Base-by-base conservation (phyloP, 2,888 invertebrate genomes). In the Pheosia gnoma region DNA sequence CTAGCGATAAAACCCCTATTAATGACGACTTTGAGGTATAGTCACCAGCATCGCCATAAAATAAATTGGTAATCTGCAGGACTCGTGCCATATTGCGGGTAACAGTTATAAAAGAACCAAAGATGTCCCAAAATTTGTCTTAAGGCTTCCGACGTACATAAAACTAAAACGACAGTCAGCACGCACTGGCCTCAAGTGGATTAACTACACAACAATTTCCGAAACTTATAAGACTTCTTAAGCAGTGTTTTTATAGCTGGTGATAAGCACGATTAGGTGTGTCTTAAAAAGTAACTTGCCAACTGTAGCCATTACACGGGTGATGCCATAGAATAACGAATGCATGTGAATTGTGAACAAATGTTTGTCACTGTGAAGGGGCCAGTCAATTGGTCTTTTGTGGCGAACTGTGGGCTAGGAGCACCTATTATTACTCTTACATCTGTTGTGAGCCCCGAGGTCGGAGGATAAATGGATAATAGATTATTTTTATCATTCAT, bases 381-480 rank as follows among this genome's bases (percentile, higher is more conserved):
- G 9, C 51, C 51, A 11, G 37, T 11, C 68, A 68, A 77, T 77
- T 75, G 72, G 45, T 60, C 72, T 57, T 77, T 76, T 76, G 67
- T 71, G 25, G 13, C 37, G 9, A 53, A 53, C 9, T 10, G 52
- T 59, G 57, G 59, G 62, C 68, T 61, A 58, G 51, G 53, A 53
- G 37, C 37, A 49, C 45, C 54, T 59, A 70, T 74, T 74, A 66
- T 71, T 11, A 56, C 52, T 54, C 51, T 57, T 47, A 47, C 61
- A 10, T 45, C 54, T 38, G 38, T 36, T 11, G 11, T 36, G 39
- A n/a, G 6, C 8, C 25, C 41, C 39, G 52, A 66, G 66, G 68
- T 57, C 64, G 60, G 38, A 55, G n/a, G 43, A 47, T 54, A 60
- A 53, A 53, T 37, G 53, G 53, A 53, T 53, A 53, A 53, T 53